These are phyloP conservation scores for Xestia sexstrigata DNA, from an alignment of 2,888 invertebrate genomes.

Conservation along the genomic window DNA sequence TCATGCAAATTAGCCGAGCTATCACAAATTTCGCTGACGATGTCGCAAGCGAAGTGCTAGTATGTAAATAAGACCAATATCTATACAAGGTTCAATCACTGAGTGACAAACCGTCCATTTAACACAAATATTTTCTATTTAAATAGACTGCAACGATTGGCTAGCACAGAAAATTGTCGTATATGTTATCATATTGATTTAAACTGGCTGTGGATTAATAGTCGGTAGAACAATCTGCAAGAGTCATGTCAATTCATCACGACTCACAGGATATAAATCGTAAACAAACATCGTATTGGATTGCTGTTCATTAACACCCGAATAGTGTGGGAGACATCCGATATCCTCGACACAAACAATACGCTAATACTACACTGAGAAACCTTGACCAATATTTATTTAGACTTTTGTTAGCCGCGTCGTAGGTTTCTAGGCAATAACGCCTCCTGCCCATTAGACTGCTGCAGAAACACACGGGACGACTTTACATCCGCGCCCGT, in stretches of 20 bases:
- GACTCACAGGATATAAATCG: background rate
- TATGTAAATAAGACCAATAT: background rate
- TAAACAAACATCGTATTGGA: background rate
- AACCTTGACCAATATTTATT: conserved; percentile 74
- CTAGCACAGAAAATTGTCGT: background rate
- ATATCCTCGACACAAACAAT: conserved; percentile 30
- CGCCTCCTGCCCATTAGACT: conserved; percentile 62
- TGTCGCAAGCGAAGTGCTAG: too few species aligned
- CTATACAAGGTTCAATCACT: too few species aligned
- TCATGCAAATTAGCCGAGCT: too few species aligned
- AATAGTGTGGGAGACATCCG: conserved; percentile 51
- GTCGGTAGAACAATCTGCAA: background rate
- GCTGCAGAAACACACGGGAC: conserved; percentile 49
- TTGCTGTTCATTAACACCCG: conserved; percentile 20
- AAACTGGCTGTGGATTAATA: background rate
- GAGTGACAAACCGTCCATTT: background rate
- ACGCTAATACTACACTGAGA: conserved; percentile 38
- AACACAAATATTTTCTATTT: background rate
- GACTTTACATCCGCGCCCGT: conserved; percentile 29
- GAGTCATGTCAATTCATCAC: background rate
- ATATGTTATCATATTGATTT: background rate
- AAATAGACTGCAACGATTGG: background rate
- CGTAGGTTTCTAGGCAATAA: conserved; percentile 69
- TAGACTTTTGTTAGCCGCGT: conserved; percentile 62
- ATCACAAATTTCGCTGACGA: too few species aligned